Base-by-base conservation (phyloP, 2,797 vertebrate species). In the Tenualosa ilisha region DNA sequence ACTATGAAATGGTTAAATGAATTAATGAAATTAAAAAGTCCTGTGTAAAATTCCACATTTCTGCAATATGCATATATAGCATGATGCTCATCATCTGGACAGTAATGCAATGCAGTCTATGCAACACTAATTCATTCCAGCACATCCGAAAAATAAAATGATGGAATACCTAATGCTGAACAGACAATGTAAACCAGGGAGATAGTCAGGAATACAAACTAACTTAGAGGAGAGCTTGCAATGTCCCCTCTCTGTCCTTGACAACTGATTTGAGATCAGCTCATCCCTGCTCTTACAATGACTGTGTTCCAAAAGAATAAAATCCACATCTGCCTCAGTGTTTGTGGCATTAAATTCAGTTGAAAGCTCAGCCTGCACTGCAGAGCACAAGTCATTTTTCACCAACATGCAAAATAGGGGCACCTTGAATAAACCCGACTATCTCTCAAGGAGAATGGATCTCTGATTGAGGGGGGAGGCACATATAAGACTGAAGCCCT, bases 361-460 rank as follows among this genome's bases (percentile, higher is more conserved):
- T 46, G 17, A 43, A 79, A 46, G 15, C 40, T 46, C 43, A 40
- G 72, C 40, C 37, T 79, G 72, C 40, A 79, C 72, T 79, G 72
- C 72, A 79, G 72, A 40, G 40, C 5, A 22, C 13, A 46, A 79
- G 15, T 79, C 15, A 46, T 79, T 46, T 79, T 79, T 46, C 72
- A 79, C 40, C 20, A 79, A 79, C 72, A 79, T 79, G 72, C 72
- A 79, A 79, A 79, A 79, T 46, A 79, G 72, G 72, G 72, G 72
- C 72, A 79, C 72, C 72, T 79, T 79, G 72, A 79, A 79, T 79
- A 43, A 79, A 79, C 15, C 72, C 17, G 40, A 5, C 65, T 7
- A 24, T 31, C 3, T 75, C 20, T 79, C 72, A 79, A 79, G 37
- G 72, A 46, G 37, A 79, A 79, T 46, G 40, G 2, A 79, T 22